Evolutionary conservation across 1,140 invertebrate species (phyloP), one percentile per base, ranked within the genome.

Genomic region (Cherax destructor): DNA sequence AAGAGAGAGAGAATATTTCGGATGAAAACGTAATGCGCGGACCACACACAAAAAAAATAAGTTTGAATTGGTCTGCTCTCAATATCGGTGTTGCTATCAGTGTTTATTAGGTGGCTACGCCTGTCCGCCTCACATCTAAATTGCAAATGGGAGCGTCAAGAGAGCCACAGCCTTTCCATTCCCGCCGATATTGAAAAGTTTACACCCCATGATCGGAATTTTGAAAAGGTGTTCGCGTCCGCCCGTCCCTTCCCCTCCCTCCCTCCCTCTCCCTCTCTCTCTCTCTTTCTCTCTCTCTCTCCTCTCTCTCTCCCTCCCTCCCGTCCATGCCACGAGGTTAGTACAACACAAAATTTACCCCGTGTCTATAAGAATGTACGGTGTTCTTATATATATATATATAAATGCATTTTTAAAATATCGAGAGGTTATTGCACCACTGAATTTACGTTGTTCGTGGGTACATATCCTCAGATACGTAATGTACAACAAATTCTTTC

Each of bases 161-260:
- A 83, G 49, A 80, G 78, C 13, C 59, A 30, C 88, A 84, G 88
- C 88, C 30, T 86, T 90, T 56, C 79, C 88, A 76, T 56, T 61
- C 52, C 50, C 49, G 88, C 88, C 88, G 77, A 90, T 90, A 90
- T 90, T 90, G 88, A 90, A 90, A 90, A 90, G 88, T 90, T 83
- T 90, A 90, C 88, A 90, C 72, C 88, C 88, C 88, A 83, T 90
- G 88, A 90, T 83, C 74, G 80, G 88, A 90, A 90, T 90, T 90
- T 84, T 90, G 88, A 90, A 90, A 90, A 90, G 88, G 88, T 90
- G 86, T 49, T 78, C 76, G 13, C n/a, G 18, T 65, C 16, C 21
- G 30, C 79, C 56, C 79, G 30, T 41, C 47, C 85, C 77, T 50
- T 16, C 18, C n/a, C 16, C 21, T 16, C 56, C 21, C 47, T 65